Percentiles rank a stretch among this genome's conserved stretches.
These are phyloP conservation scores for silkworm (Bombyx mori) DNA, from an alignment of 1,140 invertebrate species.

Conservation along the genomic window DNA sequence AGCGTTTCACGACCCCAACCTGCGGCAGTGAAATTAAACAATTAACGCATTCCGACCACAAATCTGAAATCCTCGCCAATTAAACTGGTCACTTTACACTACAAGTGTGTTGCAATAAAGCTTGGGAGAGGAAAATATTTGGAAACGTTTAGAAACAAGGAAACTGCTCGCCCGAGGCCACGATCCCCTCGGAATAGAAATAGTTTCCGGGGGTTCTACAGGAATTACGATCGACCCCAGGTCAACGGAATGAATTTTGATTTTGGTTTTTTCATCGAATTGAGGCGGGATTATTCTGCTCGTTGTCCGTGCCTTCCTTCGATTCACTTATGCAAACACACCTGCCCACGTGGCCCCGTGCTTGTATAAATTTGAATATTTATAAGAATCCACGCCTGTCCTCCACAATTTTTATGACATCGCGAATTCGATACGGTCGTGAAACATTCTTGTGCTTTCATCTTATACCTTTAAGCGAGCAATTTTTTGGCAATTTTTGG, in stretches of 20 bases:
- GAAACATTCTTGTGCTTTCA: conserved; percentile 9
- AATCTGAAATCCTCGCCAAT: conserved; percentile 22
- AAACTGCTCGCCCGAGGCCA: conserved; percentile 21
- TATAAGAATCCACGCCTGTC: conserved; percentile 15
- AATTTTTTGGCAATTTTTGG: no score
- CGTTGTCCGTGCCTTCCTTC: conserved; percentile 17
- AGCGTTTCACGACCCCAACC: conserved; percentile 19
- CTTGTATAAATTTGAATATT: conserved; percentile 37
- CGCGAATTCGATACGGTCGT: conserved; percentile 18
- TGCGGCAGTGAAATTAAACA: conserved; percentile 13
- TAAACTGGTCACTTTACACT: conserved; percentile 24
- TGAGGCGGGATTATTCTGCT: conserved; percentile 30
- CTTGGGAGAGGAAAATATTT: conserved; percentile 26
- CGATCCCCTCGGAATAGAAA: conserved; percentile 51
- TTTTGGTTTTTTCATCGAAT: conserved; percentile 46
- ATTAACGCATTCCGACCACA: conserved; percentile 30
- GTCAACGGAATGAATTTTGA: conserved; percentile 56
- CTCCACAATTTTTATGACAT: conserved; percentile 24
- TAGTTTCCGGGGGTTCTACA: conserved; percentile 37
- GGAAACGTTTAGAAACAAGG: conserved; percentile 34
- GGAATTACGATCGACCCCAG: conserved; percentile 37
- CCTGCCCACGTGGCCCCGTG: conserved; percentile 19
- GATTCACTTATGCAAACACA: conserved; percentile 34
- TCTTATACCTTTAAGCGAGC: no score
- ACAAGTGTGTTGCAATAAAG: conserved; percentile 22